A percentile compares a stretch with the other conserved stretches of the same genome.
phyloP scores from a whole-genome alignment of 1,140 invertebrate genomes.

The Pectinophora gossypiella region DNA sequence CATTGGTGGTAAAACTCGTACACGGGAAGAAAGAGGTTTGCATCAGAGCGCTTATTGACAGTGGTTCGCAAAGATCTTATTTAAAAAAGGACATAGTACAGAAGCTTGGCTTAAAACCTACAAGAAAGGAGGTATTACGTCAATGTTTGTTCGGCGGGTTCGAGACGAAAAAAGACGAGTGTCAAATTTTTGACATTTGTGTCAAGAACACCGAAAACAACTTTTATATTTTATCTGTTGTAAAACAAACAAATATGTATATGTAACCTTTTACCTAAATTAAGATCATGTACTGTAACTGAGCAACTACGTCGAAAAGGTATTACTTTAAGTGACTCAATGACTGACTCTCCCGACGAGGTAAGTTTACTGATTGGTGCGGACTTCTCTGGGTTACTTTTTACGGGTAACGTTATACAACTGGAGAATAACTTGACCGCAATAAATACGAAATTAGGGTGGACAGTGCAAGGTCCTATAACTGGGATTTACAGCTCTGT shows the following conservation, averaged over 20 bases:
- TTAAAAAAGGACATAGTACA: too few species aligned
- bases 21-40: neutral
- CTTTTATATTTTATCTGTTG: conserved; percentile 1
- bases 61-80: conserved; percentile 2
- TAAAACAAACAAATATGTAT: conserved; percentile 7
- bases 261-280: conserved; percentile 9
- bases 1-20: neutral
- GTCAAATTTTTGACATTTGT: too few species aligned
- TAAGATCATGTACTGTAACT: neutral
- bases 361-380: conserved; percentile 7
- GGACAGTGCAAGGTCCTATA: conserved; percentile 3
- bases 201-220: neutral
- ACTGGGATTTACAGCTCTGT: conserved; percentile 1
- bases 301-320: neutral
- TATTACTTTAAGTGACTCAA: conserved; percentile 5
- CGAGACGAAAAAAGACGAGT: too few species aligned
- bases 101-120: neutral
- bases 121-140: neutral
- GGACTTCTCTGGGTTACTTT: conserved; percentile 1
- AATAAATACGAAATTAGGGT: conserved; percentile 2
- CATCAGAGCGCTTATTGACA: conserved; percentile 2
- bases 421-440: conserved; percentile 1
- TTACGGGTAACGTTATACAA: conserved; percentile 4
- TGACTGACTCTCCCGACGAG: conserved; percentile 1
- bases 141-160: conserved; percentile 7